These are phyloP conservation scores for Drosophila subsilvestris DNA, from an alignment of 2,888 invertebrate genomes.

Conservation along the genomic window DNA sequence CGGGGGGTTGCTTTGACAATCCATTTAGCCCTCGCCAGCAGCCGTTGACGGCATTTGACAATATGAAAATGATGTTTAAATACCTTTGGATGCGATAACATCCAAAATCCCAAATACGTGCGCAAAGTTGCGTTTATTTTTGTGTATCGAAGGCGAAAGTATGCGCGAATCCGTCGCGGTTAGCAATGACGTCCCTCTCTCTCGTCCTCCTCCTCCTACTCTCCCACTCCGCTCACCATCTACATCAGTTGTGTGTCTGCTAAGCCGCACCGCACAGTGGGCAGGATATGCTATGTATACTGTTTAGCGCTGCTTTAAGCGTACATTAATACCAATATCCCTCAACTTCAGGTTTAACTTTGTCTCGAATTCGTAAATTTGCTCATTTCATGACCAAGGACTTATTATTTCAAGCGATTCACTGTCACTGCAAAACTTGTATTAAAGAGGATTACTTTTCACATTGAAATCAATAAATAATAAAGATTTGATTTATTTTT, in stretches of 20 bases:
- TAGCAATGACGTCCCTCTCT: constrained; percentile 32
- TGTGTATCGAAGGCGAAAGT: constrained; percentile 48
- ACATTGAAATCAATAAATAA: neutral
- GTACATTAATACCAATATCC: too few species aligned
- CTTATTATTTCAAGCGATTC: neutral
- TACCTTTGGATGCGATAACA: constrained; percentile 46
- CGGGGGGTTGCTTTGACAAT: constrained; percentile 18
- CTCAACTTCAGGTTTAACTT: too few species aligned
- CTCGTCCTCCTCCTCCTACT: constrained; percentile 9
- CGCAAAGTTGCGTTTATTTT: constrained; percentile 60
- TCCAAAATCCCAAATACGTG: constrained; percentile 76
- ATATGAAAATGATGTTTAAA: constrained; percentile 61
- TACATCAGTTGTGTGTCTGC: constrained; percentile 12
- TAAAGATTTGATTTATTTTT: too few species aligned
- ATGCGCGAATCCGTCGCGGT: constrained; percentile 41
- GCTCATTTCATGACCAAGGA: too few species aligned
- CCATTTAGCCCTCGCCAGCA: constrained; percentile 28
- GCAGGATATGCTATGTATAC: too few species aligned
- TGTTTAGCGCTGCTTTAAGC: too few species aligned
- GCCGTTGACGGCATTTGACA: constrained; percentile 16
- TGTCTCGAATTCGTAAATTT: too few species aligned
- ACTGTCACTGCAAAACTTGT: neutral
- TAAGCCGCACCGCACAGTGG: constrained; percentile 51
- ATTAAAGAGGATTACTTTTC: neutral
- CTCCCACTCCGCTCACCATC: neutral